A percentile compares a stretch with the other conserved stretches of the same genome.
phyloP scores from a whole-genome alignment of 2,888 invertebrate species.

The Dynastes grantii region DNA sequence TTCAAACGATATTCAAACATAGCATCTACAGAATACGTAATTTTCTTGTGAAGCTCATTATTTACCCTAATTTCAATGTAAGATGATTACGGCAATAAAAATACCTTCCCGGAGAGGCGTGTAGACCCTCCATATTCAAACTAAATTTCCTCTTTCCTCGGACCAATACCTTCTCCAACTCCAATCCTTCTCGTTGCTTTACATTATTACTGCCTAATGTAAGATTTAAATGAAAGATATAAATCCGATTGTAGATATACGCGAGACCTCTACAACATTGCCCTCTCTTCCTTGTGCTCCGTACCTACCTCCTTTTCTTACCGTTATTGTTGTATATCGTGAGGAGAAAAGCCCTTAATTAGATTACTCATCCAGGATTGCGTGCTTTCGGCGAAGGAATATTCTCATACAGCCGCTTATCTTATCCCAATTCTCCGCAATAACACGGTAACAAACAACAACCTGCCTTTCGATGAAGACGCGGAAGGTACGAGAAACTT shows the following conservation, averaged over 20 bases:
- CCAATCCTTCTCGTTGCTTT: background rate
- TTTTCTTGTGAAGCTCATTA: background rate
- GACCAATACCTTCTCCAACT: background rate
- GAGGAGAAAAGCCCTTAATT: slow-evolving; percentile 38
- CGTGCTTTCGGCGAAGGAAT: slow-evolving; percentile 33
- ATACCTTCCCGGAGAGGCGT: background rate
- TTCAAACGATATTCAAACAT: too few relatives aligned
- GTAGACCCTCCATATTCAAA: background rate
- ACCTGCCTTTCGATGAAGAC: slow-evolving; percentile 6
- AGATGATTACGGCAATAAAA: background rate
- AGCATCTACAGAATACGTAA: too few relatives aligned
- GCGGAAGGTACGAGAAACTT: background rate
- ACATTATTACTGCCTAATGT: slow-evolving; percentile 12
- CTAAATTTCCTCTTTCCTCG: background rate
- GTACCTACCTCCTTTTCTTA: too few relatives aligned
- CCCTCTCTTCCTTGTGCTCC: background rate
- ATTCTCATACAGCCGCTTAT: background rate
- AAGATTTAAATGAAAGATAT: slow-evolving; percentile 41
- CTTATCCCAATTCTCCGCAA: background rate
- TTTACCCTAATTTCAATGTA: background rate
- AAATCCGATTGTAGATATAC: slow-evolving; percentile 33
- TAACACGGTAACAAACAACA: slow-evolving; percentile 17
- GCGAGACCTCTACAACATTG: background rate
- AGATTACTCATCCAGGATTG: slow-evolving; percentile 46
- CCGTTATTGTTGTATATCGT: slow-evolving; percentile 11